These are phyloP conservation scores for Bucorvus abyssinicus DNA, from an alignment of 2,797 vertebrate species.

Conservation along the genomic window DNA sequence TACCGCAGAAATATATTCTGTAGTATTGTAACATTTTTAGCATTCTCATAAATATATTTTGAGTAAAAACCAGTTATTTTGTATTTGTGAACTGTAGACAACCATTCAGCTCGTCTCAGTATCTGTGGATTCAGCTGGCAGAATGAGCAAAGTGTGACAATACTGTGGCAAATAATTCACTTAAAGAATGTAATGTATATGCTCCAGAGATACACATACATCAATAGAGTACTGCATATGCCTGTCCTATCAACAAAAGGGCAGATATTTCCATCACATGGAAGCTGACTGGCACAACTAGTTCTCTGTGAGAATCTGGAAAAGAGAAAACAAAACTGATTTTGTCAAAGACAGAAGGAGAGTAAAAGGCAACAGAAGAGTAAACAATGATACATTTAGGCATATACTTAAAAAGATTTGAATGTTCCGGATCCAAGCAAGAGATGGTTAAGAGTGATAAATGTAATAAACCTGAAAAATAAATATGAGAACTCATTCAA, in stretches of 20 bases:
- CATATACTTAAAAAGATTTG: neutral
- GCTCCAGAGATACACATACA: neutral
- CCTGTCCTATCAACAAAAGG: neutral
- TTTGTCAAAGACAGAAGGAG: neutral
- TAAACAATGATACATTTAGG: neutral
- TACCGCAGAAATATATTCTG: neutral
- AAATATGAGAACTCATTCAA: neutral
- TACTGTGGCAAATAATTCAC: neutral
- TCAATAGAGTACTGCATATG: neutral
- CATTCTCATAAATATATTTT: neutral
- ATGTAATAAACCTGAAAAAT: neutral
- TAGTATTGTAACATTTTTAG: neutral
- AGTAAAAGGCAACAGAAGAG: neutral
- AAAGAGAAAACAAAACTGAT: neutral
- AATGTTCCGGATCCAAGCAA: neutral
- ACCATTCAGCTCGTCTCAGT: neutral
- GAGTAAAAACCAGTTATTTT: neutral
- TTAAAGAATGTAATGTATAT: neutral
- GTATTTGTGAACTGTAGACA: neutral
- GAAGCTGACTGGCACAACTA: neutral
- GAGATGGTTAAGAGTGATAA: neutral
- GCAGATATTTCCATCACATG: neutral
- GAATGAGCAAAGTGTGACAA: neutral
- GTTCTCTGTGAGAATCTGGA: neutral
- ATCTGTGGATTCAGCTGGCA: neutral